Conservation (phyloP, 2,797 vertebrate genomes). For the Tiaroga cobitis region DNA sequence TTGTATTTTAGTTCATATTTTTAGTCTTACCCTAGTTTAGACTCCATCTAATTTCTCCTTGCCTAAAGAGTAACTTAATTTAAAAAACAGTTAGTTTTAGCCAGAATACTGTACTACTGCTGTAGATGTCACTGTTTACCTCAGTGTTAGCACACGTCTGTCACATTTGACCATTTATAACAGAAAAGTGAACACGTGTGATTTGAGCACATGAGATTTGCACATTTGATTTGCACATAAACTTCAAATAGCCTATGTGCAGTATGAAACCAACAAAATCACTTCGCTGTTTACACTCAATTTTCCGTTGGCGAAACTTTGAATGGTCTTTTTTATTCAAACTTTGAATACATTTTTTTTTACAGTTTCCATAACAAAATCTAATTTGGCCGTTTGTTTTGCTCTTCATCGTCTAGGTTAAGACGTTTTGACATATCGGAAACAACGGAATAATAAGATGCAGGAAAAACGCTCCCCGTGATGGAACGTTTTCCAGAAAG, state of each 20-base stretch:
- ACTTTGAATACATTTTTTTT: neutral
- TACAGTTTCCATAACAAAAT: neutral
- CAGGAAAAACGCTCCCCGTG: neutral
- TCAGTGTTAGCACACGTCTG: constrained; percentile 3
- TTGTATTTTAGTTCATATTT: neutral
- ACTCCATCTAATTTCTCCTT: neutral
- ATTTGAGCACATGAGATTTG: neutral
- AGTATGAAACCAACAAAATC: neutral
- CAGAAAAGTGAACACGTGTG: neutral
- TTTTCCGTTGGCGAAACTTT: neutral
- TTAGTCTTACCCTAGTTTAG: neutral
- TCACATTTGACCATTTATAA: neutral
- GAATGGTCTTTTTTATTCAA: neutral
- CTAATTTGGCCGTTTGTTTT: neutral
- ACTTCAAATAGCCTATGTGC: neutral
- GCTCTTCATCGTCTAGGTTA: neutral
- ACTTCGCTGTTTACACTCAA: neutral
- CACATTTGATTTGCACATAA: neutral
- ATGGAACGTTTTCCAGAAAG: neutral
- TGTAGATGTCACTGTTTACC: constrained; percentile 51
- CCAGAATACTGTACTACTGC: constrained; percentile 8
- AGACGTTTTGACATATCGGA: neutral
- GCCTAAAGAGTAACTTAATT: neutral
- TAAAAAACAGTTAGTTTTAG: neutral
- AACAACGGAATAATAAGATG: neutral